Evolutionary conservation across 2,888 invertebrate genomes (phyloP).

Genomic region (Pristionchus mayeri): DNA sequence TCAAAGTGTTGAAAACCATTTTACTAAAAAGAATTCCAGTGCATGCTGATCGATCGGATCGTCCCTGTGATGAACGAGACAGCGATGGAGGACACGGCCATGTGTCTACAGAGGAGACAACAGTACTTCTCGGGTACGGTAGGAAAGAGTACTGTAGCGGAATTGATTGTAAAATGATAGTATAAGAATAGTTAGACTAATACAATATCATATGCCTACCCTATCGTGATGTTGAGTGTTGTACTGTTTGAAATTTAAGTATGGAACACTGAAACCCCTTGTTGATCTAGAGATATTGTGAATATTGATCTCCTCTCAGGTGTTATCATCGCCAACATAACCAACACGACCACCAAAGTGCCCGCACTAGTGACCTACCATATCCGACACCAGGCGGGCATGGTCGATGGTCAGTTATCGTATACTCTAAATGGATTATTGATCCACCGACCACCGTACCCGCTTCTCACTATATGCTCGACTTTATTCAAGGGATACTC

Average conservation of each 20-base stretch:
- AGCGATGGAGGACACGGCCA: constrained; percentile 62
- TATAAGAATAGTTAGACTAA: too few relatives aligned
- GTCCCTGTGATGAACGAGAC: constrained; percentile 63
- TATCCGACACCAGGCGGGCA: constrained; percentile 66
- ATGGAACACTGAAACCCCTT: not conserved
- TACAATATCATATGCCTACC: too few relatives aligned
- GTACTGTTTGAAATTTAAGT: too few relatives aligned
- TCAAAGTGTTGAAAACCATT: too few relatives aligned
- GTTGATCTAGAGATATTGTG: not conserved
- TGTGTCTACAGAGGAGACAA: constrained; percentile 45
- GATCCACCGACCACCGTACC: too few relatives aligned
- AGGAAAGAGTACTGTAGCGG: constrained; percentile 17
- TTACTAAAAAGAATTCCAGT: constrained; percentile 58
- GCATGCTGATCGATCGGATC: constrained; percentile 68
- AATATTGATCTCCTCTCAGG: constrained; percentile 2
- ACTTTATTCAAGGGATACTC: too few relatives aligned
- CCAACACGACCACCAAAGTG: not conserved
- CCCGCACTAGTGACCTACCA: constrained; percentile 62
- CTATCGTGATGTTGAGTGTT: too few relatives aligned
- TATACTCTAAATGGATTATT: not conserved
- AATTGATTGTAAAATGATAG: too few relatives aligned
- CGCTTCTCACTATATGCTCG: too few relatives aligned
- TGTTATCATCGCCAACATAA: not conserved
- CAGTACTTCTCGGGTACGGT: constrained; percentile 48
- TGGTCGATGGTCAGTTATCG: constrained; percentile 54